Conservation (phyloP, 2,113 vertebrate species). For the Sphyrna mokarran region DNA sequence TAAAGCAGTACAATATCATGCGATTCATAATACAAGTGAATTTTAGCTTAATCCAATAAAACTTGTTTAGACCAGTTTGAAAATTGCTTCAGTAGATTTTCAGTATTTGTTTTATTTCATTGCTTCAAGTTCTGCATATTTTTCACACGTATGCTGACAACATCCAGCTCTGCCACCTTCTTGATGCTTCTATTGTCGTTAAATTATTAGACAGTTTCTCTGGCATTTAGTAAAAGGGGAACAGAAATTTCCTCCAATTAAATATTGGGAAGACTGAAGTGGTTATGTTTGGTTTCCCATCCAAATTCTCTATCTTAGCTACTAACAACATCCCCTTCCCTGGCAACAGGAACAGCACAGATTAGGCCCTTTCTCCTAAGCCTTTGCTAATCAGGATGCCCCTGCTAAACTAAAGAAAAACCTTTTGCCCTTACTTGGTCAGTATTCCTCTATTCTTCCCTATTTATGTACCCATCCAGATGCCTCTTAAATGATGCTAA, state of each 20-base stretch:
- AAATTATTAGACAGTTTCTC: not conserved
- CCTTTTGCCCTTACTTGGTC: too few relatives aligned
- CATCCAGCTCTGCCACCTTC: not conserved
- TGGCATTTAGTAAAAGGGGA: not conserved
- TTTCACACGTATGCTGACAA: not conserved
- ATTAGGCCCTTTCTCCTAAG: too few relatives aligned
- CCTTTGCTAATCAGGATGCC: too few relatives aligned
- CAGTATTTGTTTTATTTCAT: not conserved
- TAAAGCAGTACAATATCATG: not conserved
- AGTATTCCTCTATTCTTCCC: too few relatives aligned
- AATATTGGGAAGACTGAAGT: not conserved
- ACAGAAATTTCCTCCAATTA: not conserved
- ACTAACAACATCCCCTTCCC: not conserved
- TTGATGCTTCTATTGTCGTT: not conserved
- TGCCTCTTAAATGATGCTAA: too few relatives aligned
- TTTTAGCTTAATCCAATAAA: not conserved
- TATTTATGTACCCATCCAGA: too few relatives aligned
- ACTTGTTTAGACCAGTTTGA: not conserved
- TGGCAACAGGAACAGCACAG: not conserved
- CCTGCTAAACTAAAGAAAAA: too few relatives aligned
- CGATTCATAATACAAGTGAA: not conserved
- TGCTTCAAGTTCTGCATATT: not conserved
- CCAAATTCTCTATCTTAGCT: not conserved
- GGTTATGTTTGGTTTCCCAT: not conserved
- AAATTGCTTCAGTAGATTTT: not conserved